Evolutionary conservation across 2,888 invertebrate species (phyloP).

Genomic region (Eupithecia subumbrata): DNA sequence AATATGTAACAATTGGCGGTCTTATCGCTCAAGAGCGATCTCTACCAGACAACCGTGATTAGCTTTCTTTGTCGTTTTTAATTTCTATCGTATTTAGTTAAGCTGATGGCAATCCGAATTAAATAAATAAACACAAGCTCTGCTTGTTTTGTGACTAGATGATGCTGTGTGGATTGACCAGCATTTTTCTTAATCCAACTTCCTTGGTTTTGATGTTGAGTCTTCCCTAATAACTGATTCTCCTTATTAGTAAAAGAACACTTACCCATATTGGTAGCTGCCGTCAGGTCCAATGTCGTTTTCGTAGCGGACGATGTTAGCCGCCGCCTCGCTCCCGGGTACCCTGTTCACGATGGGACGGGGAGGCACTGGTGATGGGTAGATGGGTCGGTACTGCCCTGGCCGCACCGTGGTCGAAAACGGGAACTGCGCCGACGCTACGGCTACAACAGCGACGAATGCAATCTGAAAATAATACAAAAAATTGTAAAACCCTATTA

Average conservation of each 20-base stretch:
- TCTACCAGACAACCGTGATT: too few species aligned
- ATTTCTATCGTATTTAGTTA: too few species aligned
- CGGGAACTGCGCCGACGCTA: conserved; percentile 60
- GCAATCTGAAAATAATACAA: conserved; percentile 47
- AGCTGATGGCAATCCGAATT: too few species aligned
- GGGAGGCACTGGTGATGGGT: conserved; percentile 31
- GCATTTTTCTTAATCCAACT: not conserved
- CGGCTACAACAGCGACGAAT: conserved; percentile 64
- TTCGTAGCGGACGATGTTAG: conserved; percentile 66
- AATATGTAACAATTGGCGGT: too few species aligned
- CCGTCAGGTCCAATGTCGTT: conserved; percentile 77
- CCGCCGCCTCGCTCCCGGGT: conserved; percentile 54
- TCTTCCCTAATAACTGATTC: not conserved
- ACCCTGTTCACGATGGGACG: conserved; percentile 48
- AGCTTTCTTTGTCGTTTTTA: too few species aligned
- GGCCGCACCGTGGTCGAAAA: conserved; percentile 22
- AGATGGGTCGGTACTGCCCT: conserved; percentile 32
- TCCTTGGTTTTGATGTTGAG: not conserved
- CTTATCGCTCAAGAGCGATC: too few species aligned
- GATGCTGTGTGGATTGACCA: not conserved
- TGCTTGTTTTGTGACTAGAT: not conserved
- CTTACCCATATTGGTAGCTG: conserved; percentile 77
- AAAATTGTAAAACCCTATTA: too few species aligned
- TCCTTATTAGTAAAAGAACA: conserved; percentile 23
- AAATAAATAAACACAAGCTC: too few species aligned